Evolutionary conservation across 2,888 invertebrate genomes (phyloP).

Genomic region (Lamellibrachia satsuma): DNA sequence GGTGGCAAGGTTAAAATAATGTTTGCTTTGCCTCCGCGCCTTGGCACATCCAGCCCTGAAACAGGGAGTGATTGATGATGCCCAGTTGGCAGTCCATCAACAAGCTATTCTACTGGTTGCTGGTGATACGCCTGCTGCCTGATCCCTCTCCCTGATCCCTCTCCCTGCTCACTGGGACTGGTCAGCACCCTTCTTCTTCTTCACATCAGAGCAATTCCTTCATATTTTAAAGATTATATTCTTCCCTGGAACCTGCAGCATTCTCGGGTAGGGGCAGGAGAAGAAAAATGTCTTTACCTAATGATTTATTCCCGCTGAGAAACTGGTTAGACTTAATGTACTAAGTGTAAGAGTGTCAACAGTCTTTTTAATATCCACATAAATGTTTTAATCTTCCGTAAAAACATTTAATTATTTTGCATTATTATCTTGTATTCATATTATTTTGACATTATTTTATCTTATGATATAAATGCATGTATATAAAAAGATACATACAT

Average conservation of each 20-base stretch:
- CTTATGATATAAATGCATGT: no score
- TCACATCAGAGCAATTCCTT: no score
- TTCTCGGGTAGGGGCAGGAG: no score
- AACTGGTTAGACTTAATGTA: background rate
- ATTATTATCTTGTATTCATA: background rate
- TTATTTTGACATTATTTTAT: background rate
- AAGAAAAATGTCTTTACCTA: no score
- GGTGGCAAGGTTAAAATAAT: constrained; percentile 17
- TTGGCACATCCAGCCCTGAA: background rate
- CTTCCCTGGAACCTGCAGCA: no score
- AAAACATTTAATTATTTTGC: background rate
- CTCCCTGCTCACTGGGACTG: background rate
- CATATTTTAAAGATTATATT: no score
- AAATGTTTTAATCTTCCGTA: background rate
- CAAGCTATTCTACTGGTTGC: background rate
- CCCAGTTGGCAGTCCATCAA: background rate
- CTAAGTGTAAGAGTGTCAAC: background rate
- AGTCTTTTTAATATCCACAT: background rate
- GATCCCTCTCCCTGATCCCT: background rate
- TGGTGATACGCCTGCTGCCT: background rate
- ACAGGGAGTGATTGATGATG: background rate
- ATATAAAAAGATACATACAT: no score
- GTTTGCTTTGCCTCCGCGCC: background rate
- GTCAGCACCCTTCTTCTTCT: no score
- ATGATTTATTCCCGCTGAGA: background rate